These are phyloP conservation scores for Bolinopsis microptera DNA, from an alignment of 37 sponge, comb jelly and placozoan species.

Conservation along the genomic window DNA sequence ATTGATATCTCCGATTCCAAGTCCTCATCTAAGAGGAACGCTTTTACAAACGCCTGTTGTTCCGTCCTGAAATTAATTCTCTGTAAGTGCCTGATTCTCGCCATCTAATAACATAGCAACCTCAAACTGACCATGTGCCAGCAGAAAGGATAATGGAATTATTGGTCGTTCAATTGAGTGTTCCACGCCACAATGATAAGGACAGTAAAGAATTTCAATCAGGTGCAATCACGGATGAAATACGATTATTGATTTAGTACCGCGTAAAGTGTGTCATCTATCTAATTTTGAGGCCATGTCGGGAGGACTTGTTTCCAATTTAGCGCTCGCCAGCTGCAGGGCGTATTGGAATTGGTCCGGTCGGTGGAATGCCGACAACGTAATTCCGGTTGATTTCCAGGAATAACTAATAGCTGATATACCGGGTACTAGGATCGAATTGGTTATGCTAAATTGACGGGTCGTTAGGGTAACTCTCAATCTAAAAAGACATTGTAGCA, in stretches of 20 bases:
- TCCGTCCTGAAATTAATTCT: conserved; percentile 9
- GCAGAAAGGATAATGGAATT: not conserved
- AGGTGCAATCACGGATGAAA: not conserved
- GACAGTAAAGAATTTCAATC: not conserved
- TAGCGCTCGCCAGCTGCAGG: too few relatives aligned
- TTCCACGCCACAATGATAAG: not conserved
- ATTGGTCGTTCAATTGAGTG: not conserved
- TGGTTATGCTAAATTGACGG: not conserved
- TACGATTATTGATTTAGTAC: not conserved
- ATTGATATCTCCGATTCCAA: conserved; percentile 4
- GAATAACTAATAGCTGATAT: not conserved
- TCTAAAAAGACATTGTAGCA: not conserved
- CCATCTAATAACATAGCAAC: not conserved
- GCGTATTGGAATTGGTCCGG: not conserved
- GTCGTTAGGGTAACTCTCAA: not conserved
- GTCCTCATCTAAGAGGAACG: conserved; percentile 48
- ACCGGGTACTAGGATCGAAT: not conserved
- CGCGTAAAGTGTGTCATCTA: not conserved
- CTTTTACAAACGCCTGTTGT: conserved; percentile 43
- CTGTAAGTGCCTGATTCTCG: not conserved
- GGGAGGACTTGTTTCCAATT: not conserved
- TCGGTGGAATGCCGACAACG: not conserved
- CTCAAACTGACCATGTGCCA: not conserved
- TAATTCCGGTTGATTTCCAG: not conserved
- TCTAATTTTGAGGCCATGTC: not conserved